A percentile compares a stretch with the other conserved stretches of the same genome.
phyloP scores from a whole-genome alignment of 2,113 vertebrate species.

The Cardinalis cardinalis region DNA sequence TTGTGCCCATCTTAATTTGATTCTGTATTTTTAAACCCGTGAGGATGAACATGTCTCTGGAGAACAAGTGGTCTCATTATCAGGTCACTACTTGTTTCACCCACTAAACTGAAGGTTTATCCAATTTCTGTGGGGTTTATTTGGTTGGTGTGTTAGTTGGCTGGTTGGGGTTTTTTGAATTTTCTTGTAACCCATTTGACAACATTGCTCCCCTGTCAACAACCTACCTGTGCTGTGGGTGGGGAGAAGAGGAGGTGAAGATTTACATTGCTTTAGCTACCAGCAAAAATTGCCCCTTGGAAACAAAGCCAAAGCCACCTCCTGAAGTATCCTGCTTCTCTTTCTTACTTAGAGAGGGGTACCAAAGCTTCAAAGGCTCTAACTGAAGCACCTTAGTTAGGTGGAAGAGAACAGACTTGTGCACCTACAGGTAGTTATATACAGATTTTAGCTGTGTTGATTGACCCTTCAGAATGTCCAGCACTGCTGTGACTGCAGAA shows the following conservation, averaged over 20 bases:
- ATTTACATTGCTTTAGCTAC: background rate
- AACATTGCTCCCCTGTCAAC: background rate
- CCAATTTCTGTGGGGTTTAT: background rate
- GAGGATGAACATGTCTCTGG: background rate
- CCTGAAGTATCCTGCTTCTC: background rate
- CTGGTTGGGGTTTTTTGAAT: background rate
- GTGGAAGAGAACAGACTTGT: background rate
- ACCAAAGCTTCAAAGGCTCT: background rate
- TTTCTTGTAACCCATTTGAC: background rate
- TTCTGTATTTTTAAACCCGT: background rate
- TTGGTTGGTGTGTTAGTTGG: background rate
- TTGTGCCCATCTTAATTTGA: background rate
- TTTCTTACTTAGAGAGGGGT: background rate
- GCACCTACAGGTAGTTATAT: background rate
- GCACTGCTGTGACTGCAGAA: background rate
- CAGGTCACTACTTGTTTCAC: background rate
- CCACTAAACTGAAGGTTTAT: background rate
- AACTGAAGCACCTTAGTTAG: background rate
- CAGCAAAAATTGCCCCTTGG: background rate
- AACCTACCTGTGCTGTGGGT: background rate
- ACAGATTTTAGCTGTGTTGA: background rate
- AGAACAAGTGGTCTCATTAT: background rate
- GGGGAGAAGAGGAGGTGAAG: background rate
- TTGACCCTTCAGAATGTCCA: background rate
- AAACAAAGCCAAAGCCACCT: background rate